Percentiles rank a stretch among this genome's conserved stretches.
phyloP scores from a whole-genome alignment of 2,888 invertebrate genomes.

The Alcis repandata region DNA sequence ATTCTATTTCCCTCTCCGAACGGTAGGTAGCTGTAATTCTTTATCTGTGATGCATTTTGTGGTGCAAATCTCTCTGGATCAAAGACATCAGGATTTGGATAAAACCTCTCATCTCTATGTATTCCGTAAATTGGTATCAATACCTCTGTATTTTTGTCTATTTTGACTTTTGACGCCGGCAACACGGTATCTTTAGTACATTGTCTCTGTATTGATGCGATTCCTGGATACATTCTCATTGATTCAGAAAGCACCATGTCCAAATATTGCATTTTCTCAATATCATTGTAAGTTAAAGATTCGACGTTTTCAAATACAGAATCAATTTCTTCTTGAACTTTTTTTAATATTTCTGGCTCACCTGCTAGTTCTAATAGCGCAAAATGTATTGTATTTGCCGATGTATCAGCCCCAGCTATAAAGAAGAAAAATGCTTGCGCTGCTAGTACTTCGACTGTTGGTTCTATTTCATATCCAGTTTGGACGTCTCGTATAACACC shows the following conservation, averaged over 20 bases:
- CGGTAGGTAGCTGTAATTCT: conserved; percentile 74
- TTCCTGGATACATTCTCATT: conserved; percentile 68
- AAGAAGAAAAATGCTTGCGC: conserved; percentile 81
- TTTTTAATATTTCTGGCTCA: conserved; percentile 67
- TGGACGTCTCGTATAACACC: conserved; percentile 60
- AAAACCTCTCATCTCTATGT: conserved; percentile 71
- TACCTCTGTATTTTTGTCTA: conserved; percentile 57
- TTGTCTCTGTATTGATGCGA: conserved; percentile 62
- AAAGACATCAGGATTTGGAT: conserved; percentile 70
- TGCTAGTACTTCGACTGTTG: conserved; percentile 68
- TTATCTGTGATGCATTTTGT: conserved; percentile 52
- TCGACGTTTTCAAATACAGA: conserved; percentile 57
- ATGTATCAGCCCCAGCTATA: conserved; percentile 77
- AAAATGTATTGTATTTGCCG: conserved; percentile 72
- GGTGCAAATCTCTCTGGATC: conserved; percentile 79
- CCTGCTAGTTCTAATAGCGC: conserved; percentile 68
- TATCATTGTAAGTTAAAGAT: conserved; percentile 60
- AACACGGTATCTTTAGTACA: conserved; percentile 63
- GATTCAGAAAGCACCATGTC: conserved; percentile 73
- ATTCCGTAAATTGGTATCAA: conserved; percentile 63
- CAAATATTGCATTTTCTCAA: conserved; percentile 70
- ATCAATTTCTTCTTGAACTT: conserved; percentile 73
- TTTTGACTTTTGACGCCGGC: conserved; percentile 57
- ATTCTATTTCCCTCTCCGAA: conserved; percentile 83
- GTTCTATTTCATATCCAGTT: conserved; percentile 62